Percentiles rank a stretch among this genome's conserved stretches.
These are phyloP conservation scores for Lethenteron reissneri DNA, from an alignment of 2,113 vertebrate species.

Conservation along the genomic window DNA sequence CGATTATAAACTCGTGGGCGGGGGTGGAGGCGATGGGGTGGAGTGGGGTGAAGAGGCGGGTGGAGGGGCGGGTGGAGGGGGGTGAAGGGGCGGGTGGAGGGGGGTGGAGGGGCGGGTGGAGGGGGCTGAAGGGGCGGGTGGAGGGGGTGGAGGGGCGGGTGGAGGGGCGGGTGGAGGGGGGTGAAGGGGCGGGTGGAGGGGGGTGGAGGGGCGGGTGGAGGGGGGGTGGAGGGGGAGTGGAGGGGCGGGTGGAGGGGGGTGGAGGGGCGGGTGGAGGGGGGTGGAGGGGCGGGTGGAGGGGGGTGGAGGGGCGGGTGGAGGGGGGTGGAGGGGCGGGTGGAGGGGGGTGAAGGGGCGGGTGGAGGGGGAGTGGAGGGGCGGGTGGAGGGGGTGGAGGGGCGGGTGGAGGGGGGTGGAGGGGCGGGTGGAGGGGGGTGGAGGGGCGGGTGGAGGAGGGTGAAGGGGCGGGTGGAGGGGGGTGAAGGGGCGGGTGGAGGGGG, in stretches of 20 bases:
- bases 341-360: not conserved
- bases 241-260: not conserved
- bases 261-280: not conserved
- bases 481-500: not conserved
- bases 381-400: not conserved
- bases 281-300: not conserved
- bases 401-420: not conserved
- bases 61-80: not conserved
- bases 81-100: not conserved
- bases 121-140: not conserved
- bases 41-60: not conserved
- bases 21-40: not conserved
- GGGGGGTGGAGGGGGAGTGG: not conserved
- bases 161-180: not conserved
- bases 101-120: not conserved
- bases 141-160: not conserved
- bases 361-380: not conserved
- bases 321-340: not conserved
- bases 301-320: not conserved
- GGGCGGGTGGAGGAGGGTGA: too few relatives aligned
- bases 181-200: not conserved
- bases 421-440: not conserved
- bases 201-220: not conserved
- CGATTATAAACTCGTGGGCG: not conserved
- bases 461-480: not conserved